Base-by-base conservation (phyloP, 2,797 vertebrate genomes). In the Oophaga sylvatica region DNA sequence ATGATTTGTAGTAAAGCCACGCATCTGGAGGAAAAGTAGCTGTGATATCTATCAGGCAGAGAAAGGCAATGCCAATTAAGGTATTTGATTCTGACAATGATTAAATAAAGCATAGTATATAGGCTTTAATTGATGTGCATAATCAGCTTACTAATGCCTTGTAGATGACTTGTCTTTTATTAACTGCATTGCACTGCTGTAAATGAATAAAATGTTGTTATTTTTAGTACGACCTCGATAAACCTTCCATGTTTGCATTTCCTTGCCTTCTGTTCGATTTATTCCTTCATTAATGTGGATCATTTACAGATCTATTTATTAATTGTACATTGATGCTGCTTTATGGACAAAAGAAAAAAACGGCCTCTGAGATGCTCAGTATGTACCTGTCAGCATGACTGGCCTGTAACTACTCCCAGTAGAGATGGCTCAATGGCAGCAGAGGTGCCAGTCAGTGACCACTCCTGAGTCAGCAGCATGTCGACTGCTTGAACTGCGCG, bases 391-490 rank as follows among this genome's bases (percentile, higher is more conserved):
- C 92, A 90, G 59, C 88, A 56, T 85, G 70, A 85, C 86, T 19
- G 89, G 87, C 89, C 91, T 89, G 85, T 90, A 89, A 22, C 68
- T 29, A 0, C 87, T 92, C 89, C 0, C 20, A 6, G 71, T 90
- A 77, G 22, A 90, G 90, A 91, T 2, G 89, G 68, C 84, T 90
- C 89, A 90, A 87, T 89, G 82, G 85, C 90, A 90, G 91, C 89
- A 80, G 89, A 89, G 82, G 91, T 90, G 91, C 92, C 93, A 91
- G 93, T 91, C 94, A 92, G 89, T 81, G 93, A 80, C 92, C 90
- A 90, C 89, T 92, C 93, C 94, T 93, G 93, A 95, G 92, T 94
- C 95, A 94, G 94, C 94, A 94, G 91, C 94, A 60, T 20, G 85
- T 87, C 90, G 89, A 26, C 75, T 89, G 92, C 91, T 91, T 79